Evolutionary conservation across 2,888 invertebrate species (phyloP).

Genomic region (Pseudoips prasinana): DNA sequence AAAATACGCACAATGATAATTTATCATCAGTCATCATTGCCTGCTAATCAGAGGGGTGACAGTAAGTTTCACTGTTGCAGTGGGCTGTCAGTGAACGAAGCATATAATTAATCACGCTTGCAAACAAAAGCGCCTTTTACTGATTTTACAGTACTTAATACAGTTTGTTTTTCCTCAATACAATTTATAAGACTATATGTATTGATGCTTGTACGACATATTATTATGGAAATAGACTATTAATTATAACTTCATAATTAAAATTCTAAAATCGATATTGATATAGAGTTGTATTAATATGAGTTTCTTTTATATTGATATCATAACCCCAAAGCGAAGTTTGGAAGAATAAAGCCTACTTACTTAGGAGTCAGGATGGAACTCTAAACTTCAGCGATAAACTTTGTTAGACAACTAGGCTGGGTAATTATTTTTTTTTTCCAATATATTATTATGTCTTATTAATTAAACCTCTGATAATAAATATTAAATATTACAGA

Average conservation of each 20-base stretch:
- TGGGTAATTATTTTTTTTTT: no score
- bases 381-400: no score
- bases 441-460: no score
- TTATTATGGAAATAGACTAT: not conserved
- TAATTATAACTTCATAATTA: not conserved
- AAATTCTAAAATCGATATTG: not conserved
- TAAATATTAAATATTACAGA: no score
- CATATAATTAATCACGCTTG: slow-evolving; percentile 45
- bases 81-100: slow-evolving; percentile 36
- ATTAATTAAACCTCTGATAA: no score
- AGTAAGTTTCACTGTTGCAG: slow-evolving; percentile 18
- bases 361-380: no score
- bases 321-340: no score
- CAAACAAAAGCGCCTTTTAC: slow-evolving; percentile 41
- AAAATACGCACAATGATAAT: not conserved
- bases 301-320: no score
- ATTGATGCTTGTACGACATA: slow-evolving; percentile 2
- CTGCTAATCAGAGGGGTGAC: slow-evolving; percentile 28
- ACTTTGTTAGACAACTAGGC: no score
- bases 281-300: no score
- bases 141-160: slow-evolving; percentile 26
- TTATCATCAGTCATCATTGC: slow-evolving; percentile 7
- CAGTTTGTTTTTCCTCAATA: slow-evolving; percentile 24
- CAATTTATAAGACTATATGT: slow-evolving; percentile 13
- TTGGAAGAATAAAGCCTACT: no score